A percentile compares a stretch with the other conserved stretches of the same genome.
These are phyloP conservation scores for Eriosoma lanigerum DNA, from an alignment of 1,140 invertebrate genomes.

Conservation along the genomic window DNA sequence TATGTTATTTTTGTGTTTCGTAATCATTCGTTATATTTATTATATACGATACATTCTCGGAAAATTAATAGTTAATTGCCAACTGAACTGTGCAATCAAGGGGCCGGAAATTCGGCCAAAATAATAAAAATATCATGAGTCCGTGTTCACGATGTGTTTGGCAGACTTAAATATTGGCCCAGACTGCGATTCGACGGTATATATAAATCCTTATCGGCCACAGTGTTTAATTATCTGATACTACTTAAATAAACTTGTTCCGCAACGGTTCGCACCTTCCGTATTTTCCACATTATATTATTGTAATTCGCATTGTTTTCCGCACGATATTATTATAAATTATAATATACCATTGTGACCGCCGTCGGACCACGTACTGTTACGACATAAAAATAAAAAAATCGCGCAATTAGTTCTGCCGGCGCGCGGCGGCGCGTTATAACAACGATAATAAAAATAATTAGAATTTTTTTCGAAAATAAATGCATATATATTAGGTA, in stretches of 20 bases:
- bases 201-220: background rate
- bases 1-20: too few species aligned
- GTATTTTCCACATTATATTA: background rate
- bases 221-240: background rate
- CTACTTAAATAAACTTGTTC: constrained; percentile 18
- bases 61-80: too few species aligned
- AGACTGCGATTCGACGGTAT: background rate
- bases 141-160: background rate
- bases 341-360: background rate
- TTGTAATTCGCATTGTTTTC: constrained; percentile 9
- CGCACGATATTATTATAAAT: background rate
- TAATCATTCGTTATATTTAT: too few species aligned
- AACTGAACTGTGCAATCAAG: background rate
- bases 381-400: background rate
- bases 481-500: background rate
- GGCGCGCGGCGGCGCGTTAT: background rate
- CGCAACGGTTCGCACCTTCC: constrained; percentile 1
- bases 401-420: constrained; percentile 1
- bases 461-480: background rate
- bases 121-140: background rate
- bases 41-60: too few species aligned
- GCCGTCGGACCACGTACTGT: background rate
- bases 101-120: constrained; percentile 6
- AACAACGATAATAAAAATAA: background rate
- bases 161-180: background rate